phyloP scores from a whole-genome alignment of 2,888 invertebrate genomes.

The Acronicta aceris region DNA sequence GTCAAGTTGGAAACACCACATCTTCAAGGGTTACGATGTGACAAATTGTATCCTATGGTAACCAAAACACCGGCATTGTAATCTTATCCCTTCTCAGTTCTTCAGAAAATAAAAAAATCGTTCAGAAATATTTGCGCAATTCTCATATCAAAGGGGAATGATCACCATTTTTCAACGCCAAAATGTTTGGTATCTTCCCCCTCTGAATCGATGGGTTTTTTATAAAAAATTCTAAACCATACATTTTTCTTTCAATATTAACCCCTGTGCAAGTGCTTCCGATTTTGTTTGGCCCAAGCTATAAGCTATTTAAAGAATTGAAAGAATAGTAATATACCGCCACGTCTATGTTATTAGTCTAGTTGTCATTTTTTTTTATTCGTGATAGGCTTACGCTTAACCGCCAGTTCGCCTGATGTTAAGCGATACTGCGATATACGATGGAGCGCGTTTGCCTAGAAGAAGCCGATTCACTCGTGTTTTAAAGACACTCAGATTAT shows the following conservation, averaged over 20 bases:
- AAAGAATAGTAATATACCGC: no score
- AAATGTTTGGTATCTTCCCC: constrained; percentile 47
- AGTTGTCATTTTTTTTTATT: no score
- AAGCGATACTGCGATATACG: no score
- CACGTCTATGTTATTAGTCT: no score
- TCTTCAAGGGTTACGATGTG: constrained; percentile 9
- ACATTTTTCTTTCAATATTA: constrained; percentile 63
- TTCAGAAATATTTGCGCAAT: constrained; percentile 44
- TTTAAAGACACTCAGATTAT: no score
- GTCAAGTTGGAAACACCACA: constrained; percentile 4
- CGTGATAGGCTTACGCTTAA: no score
- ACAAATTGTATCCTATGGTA: constrained; percentile 27
- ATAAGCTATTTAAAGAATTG: background rate
- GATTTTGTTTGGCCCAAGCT: constrained; percentile 51
- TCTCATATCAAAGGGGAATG: constrained; percentile 48
- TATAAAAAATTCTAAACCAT: constrained; percentile 63
- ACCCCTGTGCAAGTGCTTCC: constrained; percentile 65
- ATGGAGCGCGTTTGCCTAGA: no score
- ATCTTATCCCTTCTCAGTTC: background rate
- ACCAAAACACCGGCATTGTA: constrained; percentile 15
- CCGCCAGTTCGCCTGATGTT: no score
- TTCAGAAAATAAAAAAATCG: constrained; percentile 24
- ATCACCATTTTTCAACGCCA: constrained; percentile 57
- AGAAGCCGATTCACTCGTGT: no score
- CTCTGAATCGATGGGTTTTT: constrained; percentile 51